Conservation (phyloP, 2,888 invertebrate genomes). For the Acrocyrtus sp. region DNA sequence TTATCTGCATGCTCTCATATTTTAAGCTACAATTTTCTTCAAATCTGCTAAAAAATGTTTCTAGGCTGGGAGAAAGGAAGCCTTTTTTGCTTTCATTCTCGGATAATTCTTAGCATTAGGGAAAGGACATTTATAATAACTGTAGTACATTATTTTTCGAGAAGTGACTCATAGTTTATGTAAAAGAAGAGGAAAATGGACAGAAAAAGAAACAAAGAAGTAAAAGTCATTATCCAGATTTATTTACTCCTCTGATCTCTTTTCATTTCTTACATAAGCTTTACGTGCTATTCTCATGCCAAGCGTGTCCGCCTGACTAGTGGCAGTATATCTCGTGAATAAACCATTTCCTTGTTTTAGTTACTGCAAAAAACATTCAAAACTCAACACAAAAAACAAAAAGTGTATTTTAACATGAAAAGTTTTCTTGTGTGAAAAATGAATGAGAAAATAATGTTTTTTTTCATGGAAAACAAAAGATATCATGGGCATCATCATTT, state of each 20-base stretch:
- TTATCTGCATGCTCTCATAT: too few species aligned
- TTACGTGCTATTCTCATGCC: too few species aligned
- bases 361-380: neutral
- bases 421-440: constrained; percentile 47
- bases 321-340: too few species aligned
- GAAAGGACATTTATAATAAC: constrained; percentile 40
- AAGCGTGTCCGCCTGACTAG: too few species aligned
- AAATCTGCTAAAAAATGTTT: too few species aligned
- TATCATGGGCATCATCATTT: too few species aligned
- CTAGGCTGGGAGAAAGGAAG: too few species aligned
- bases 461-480: constrained; percentile 32
- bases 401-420: constrained; percentile 14
- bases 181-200: constrained; percentile 12
- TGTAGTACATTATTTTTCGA: constrained; percentile 27
- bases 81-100: neutral
- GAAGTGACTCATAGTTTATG: constrained; percentile 28
- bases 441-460: constrained; percentile 41
- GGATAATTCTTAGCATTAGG: constrained; percentile 1
- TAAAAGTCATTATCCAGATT: constrained; percentile 36
- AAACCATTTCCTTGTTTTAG: constrained; percentile 6
- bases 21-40: too few species aligned
- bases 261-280: neutral
- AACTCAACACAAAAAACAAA: constrained; percentile 15
- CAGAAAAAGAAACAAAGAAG: constrained; percentile 25
- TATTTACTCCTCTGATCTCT: neutral